phyloP scores from a whole-genome alignment of 1,140 invertebrate species.

The Apis laboriosa region DNA sequence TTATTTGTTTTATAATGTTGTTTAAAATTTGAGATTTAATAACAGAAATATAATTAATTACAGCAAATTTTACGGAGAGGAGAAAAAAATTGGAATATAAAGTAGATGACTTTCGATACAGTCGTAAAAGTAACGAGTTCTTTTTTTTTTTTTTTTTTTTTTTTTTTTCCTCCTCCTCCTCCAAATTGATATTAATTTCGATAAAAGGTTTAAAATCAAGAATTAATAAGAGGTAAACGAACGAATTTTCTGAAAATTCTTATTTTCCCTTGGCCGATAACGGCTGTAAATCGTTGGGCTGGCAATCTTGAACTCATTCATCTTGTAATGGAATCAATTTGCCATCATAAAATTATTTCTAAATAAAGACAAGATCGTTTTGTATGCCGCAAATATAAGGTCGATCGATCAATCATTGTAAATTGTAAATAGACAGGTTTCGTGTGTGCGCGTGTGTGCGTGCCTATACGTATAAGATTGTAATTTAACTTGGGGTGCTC shows the following conservation, averaged over 20 bases:
- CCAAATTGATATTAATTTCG: neutral
- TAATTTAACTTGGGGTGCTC: neutral
- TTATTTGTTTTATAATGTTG: too few species aligned
- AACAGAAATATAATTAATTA: neutral
- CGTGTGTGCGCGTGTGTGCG: too few species aligned
- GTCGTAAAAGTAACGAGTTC: too few species aligned
- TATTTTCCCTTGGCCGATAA: neutral
- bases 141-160: too few species aligned
- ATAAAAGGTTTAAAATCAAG: neutral
- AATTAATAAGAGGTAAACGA: too few species aligned
- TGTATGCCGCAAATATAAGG: neutral
- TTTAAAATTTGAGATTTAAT: too few species aligned
- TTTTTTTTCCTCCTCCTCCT: too few species aligned
- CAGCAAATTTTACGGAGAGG: too few species aligned
- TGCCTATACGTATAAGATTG: neutral
- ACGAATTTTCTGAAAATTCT: neutral
- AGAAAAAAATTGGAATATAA: too few species aligned
- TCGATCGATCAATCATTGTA: conserved; percentile 7
- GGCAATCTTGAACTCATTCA: too few species aligned
- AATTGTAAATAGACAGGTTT: conserved; percentile 13
- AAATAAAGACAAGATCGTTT: neutral
- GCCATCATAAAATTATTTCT: neutral
- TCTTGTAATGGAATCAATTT: conserved; percentile 2
- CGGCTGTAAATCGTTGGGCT: neutral
- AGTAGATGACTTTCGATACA: too few species aligned